A percentile compares a stretch with the other conserved stretches of the same genome.
Conservation (phyloP, 1,140 invertebrate genomes). For the Aphelenchoides besseyi region DNA sequence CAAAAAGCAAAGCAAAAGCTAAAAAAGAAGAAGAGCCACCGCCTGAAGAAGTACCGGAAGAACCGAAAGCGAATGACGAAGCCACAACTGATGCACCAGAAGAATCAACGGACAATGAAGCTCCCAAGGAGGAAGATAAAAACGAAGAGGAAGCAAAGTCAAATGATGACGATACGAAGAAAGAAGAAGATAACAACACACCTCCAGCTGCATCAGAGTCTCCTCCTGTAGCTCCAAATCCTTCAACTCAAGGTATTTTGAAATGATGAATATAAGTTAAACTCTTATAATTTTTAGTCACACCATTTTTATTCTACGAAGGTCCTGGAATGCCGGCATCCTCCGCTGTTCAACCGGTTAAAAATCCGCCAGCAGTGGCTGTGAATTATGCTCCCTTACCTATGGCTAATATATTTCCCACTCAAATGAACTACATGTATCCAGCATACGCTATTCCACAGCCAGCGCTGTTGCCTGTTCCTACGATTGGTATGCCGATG, state of each 20-base stretch:
- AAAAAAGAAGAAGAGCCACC: conserved; percentile 1
- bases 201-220: neutral
- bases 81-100: neutral
- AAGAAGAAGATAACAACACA: neutral
- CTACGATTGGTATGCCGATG: neutral
- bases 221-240: neutral
- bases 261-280: neutral
- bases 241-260: neutral
- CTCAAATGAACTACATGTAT: neutral
- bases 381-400: neutral
- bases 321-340: neutral
- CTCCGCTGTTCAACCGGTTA: neutral
- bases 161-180: neutral
- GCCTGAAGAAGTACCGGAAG: neutral
- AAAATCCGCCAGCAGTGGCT: conserved; percentile 1
- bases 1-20: conserved; percentile 2
- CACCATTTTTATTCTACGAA: neutral
- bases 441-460: neutral
- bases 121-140: neutral
- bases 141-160: conserved; percentile 8
- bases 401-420: neutral
- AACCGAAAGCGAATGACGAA: neutral
- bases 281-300: neutral
- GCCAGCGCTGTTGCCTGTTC: neutral
- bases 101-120: neutral